A percentile compares a stretch with the other conserved stretches of the same genome.
Conservation (phyloP, 2,888 invertebrate species). For the Amiota minor region DNA sequence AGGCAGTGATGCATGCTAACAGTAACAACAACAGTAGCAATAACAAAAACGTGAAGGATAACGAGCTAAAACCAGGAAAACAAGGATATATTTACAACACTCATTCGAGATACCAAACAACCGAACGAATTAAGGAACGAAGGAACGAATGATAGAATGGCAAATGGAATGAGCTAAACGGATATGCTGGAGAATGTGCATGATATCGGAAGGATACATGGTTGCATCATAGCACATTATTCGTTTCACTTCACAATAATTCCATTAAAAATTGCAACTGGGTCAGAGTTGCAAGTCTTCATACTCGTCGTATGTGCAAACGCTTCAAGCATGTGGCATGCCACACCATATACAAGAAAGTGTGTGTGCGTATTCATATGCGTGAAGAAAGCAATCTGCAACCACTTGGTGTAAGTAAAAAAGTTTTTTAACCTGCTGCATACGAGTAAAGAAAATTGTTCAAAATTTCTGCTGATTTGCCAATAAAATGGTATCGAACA, state of each 20-base stretch:
- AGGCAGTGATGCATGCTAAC: not conserved
- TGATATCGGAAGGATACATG: constrained; percentile 25
- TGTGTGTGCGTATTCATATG: not conserved
- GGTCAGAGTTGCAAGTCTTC: constrained; percentile 37
- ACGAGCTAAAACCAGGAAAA: constrained; percentile 4
- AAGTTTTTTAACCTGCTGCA: not conserved
- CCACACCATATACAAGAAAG: not conserved
- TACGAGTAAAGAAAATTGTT: not conserved
- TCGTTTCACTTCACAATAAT: constrained; percentile 67
- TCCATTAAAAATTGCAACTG: constrained; percentile 58
- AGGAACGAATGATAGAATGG: not conserved
- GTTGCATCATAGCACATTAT: constrained; percentile 52
- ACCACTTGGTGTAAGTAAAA: not conserved
- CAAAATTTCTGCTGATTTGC: no score
- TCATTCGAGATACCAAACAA: constrained; percentile 3
- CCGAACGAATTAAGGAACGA: not conserved
- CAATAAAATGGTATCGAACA: no score
- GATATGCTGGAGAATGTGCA: not conserved
- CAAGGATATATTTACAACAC: not conserved
- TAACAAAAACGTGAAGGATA: not conserved
- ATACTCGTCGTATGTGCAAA: no score
- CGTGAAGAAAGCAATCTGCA: not conserved
- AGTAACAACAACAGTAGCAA: constrained; percentile 6
- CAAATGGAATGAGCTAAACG: not conserved
- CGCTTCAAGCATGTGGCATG: no score